Evolutionary conservation across 1,140 invertebrate genomes (phyloP).

Genomic region (Coptotermes formosanus): DNA sequence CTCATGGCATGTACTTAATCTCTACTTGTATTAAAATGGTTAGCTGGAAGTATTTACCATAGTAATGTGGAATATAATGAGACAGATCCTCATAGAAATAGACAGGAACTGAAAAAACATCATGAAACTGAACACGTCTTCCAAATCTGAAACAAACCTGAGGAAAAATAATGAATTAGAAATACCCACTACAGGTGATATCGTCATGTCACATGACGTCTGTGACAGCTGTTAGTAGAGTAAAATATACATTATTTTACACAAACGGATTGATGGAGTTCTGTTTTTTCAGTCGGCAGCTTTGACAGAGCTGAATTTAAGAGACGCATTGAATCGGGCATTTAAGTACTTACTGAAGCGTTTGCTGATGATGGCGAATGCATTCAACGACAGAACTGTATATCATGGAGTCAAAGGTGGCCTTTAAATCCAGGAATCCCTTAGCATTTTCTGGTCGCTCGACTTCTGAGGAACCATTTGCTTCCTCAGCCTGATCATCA

Average conservation of each 20-base stretch:
- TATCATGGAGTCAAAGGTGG: background rate
- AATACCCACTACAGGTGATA: too few species aligned
- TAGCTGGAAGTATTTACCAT: background rate
- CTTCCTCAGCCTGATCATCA: too few species aligned
- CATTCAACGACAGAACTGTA: background rate
- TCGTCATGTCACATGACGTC: too few species aligned
- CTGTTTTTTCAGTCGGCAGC: too few species aligned
- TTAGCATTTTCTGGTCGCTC: background rate
- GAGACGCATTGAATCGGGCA: too few species aligned
- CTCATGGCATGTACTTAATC: too few species aligned
- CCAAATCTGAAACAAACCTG: background rate
- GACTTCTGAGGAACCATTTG: too few species aligned
- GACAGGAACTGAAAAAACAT: background rate
- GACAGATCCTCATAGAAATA: background rate
- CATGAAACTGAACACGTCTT: slow-evolving; percentile 5
- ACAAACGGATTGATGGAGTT: too few species aligned
- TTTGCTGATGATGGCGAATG: background rate
- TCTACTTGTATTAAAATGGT: too few species aligned
- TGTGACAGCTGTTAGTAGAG: too few species aligned
- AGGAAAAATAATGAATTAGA: background rate
- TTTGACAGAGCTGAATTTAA: too few species aligned
- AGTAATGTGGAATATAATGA: background rate
- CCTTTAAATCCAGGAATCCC: background rate
- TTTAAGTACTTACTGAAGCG: background rate
- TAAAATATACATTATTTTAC: too few species aligned